These are phyloP conservation scores for Bibio marci DNA, from an alignment of 2,888 invertebrate genomes.

Conservation along the genomic window DNA sequence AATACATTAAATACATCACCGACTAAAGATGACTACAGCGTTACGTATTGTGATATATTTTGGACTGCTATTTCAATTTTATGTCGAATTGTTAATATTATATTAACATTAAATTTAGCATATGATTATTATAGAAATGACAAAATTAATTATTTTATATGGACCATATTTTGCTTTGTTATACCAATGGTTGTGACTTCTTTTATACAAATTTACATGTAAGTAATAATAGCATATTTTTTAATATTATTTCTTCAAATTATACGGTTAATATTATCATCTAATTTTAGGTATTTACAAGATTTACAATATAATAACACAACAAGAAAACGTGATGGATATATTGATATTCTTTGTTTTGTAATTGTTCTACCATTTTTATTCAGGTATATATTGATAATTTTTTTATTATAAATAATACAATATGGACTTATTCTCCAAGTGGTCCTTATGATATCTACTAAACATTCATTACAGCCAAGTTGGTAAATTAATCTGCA, in stretches of 20 bases:
- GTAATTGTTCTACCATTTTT: slow-evolving; percentile 17
- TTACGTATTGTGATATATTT: slow-evolving; percentile 1
- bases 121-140: slow-evolving; percentile 15
- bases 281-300: slow-evolving; percentile 15
- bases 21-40: slow-evolving; percentile 7
- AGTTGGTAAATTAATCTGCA: no score
- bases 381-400: slow-evolving; percentile 14
- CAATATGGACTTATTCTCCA: no score
- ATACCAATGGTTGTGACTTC: slow-evolving; percentile 18
- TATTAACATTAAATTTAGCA: slow-evolving; percentile 17
- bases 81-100: slow-evolving; percentile 15
- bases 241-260: neutral
- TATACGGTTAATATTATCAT: neutral
- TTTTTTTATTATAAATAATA: neutral
- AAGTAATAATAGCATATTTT: slow-evolving; percentile 9
- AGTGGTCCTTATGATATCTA: no score
- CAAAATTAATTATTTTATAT: slow-evolving; percentile 16
- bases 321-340: slow-evolving; percentile 8
- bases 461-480: no score
- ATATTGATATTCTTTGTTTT: slow-evolving; percentile 12
- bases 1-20: slow-evolving; percentile 1
- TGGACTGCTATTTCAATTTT: slow-evolving; percentile 14
- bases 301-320: slow-evolving; percentile 15
- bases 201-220: slow-evolving; percentile 19
- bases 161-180: slow-evolving; percentile 19